Percentiles rank a stretch among this genome's conserved stretches.
phyloP scores from a whole-genome alignment of 2,888 invertebrate genomes.

The Boloria euphrosyne region DNA sequence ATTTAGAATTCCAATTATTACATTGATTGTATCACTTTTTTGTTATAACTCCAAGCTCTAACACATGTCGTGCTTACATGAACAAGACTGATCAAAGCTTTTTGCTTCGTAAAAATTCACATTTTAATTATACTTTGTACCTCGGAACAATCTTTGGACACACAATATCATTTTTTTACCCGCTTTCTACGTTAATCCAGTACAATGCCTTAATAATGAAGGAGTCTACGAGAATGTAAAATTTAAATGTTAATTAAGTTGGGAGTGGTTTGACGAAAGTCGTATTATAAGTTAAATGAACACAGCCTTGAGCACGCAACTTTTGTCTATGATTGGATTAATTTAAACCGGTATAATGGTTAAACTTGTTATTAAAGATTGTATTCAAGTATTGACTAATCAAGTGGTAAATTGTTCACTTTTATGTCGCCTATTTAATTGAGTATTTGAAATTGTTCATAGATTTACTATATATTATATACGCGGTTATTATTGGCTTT shows the following conservation, averaged over 20 bases:
- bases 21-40: no score
- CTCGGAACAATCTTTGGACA: constrained; percentile 15
- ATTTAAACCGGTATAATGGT: constrained; percentile 24
- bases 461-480: no score
- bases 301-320: constrained; percentile 39
- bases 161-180: constrained; percentile 14
- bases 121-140: constrained; percentile 22
- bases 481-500: no score
- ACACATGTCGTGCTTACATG: constrained; percentile 8
- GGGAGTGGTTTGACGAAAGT: constrained; percentile 48
- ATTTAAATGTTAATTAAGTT: constrained; percentile 47
- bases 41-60: constrained; percentile 7
- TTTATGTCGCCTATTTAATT: not conserved
- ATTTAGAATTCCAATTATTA: no score
- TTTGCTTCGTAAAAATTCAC: constrained; percentile 8
- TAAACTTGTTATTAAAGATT: constrained; percentile 19
- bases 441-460: no score
- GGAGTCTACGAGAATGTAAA: constrained; percentile 37
- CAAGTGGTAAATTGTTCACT: not conserved
- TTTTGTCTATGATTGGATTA: constrained; percentile 47
- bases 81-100: constrained; percentile 11
- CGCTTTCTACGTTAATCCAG: constrained; percentile 23
- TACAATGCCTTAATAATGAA: constrained; percentile 30
- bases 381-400: not conserved
- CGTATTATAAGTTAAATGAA: constrained; percentile 54